phyloP scores from a whole-genome alignment of 2,113 vertebrate genomes.

The Lucifuga dentata region DNA sequence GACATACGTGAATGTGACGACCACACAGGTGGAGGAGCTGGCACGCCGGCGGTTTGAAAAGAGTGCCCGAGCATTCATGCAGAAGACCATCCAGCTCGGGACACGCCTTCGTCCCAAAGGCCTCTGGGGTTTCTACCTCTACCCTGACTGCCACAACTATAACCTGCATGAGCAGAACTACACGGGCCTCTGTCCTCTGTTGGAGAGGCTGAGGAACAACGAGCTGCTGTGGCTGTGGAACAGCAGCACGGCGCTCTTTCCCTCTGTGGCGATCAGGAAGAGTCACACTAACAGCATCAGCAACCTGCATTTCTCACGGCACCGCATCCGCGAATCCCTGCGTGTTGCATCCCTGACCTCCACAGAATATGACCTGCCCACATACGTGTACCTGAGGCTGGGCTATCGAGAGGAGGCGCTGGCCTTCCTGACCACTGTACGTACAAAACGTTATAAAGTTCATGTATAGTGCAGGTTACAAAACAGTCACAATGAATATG shows the following conservation, averaged over 20 bases:
- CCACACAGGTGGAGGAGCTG: constrained; percentile 76
- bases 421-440: constrained; percentile 85
- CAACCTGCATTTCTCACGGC: constrained; percentile 83
- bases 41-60: constrained; percentile 84
- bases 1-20: constrained; percentile 79
- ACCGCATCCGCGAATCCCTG: constrained; percentile 83
- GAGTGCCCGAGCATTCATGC: constrained; percentile 85
- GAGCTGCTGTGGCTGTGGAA: constrained; percentile 88
- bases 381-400: constrained; percentile 85
- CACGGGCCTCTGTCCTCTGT: constrained; percentile 80
- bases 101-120: constrained; percentile 80
- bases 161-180: constrained; percentile 83
- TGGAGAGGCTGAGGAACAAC: constrained; percentile 84
- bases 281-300: constrained; percentile 73
- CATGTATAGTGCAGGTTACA: background rate
- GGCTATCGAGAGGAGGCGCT: constrained; percentile 84
- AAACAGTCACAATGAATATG: no score
- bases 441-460: background rate
- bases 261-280: constrained; percentile 82
- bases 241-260: constrained; percentile 84
- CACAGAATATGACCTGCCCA: constrained; percentile 78
- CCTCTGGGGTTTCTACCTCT: constrained; percentile 88
- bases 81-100: constrained; percentile 83
- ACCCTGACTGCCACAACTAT: constrained; percentile 89
- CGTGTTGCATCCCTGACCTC: constrained; percentile 81